These are phyloP conservation scores for Montifringilla adamsi DNA, from an alignment of 2,113 vertebrate genomes.

Conservation along the genomic window DNA sequence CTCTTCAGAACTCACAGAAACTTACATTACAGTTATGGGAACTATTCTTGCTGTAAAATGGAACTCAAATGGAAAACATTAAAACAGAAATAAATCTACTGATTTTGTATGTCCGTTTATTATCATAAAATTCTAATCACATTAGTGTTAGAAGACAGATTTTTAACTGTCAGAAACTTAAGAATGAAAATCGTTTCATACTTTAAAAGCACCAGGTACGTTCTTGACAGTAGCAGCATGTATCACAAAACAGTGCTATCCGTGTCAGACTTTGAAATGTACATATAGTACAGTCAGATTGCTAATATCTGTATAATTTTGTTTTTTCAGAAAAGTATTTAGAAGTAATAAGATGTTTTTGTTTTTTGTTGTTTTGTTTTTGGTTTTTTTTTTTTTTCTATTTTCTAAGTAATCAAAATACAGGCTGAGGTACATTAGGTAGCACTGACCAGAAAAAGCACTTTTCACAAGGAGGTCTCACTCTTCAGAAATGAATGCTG, in stretches of 20 bases:
- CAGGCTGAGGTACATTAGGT: not conserved
- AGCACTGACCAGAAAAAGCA: not conserved
- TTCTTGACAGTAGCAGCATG: not conserved
- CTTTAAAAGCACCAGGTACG: not conserved
- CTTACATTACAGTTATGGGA: not conserved
- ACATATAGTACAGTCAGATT: not conserved
- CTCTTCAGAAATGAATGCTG: not conserved
- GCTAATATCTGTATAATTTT: not conserved
- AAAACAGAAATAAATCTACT: not conserved
- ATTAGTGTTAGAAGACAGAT: not conserved
- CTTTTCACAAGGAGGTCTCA: not conserved
- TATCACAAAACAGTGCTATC: not conserved
- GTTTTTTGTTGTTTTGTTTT: too few species aligned
- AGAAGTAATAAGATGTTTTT: not conserved
- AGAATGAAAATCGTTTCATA: not conserved
- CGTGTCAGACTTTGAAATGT: not conserved
- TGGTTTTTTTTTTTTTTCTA: not conserved
- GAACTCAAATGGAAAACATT: not conserved
- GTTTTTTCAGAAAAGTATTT: not conserved
- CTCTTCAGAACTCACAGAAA: not conserved
- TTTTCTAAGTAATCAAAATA: not conserved
- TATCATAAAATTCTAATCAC: not conserved
- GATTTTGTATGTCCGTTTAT: not conserved
- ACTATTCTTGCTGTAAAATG: not conserved
- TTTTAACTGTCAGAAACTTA: not conserved